A percentile compares a stretch with the other conserved stretches of the same genome.
Conservation (phyloP, 2,797 vertebrate genomes). For the Scarus forsteni region DNA sequence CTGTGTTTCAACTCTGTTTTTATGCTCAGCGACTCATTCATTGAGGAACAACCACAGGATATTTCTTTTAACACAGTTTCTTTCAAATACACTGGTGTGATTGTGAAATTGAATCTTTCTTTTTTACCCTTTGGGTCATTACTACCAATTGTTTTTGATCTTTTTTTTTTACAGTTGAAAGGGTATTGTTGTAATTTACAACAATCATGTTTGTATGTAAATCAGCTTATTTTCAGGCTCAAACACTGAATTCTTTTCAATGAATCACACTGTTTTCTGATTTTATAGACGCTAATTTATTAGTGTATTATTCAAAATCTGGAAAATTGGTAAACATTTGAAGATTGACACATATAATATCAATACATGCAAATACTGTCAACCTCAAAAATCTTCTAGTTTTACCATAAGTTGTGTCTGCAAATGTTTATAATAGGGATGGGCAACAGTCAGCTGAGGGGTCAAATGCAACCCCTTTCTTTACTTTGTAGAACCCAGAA, state of each 20-base stretch:
- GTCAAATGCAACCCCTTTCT: too few species aligned
- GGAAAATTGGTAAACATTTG: too few species aligned
- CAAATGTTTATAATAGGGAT: too few species aligned
- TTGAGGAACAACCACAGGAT: conserved; percentile 25
- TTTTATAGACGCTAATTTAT: too few species aligned
- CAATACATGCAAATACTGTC: too few species aligned
- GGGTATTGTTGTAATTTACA: not conserved
- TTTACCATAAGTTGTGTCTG: too few species aligned
- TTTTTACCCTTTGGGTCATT: conserved; percentile 13
- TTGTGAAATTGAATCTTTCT: not conserved
- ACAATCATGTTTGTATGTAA: not conserved
- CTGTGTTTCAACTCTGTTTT: conserved; percentile 62
- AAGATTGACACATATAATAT: too few species aligned
- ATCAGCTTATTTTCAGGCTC: not conserved
- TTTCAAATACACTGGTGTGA: not conserved
- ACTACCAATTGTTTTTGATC: not conserved
- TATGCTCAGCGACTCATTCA: conserved; percentile 24
- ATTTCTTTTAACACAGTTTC: conserved; percentile 5
- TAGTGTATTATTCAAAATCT: too few species aligned
- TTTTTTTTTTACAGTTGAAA: not conserved
- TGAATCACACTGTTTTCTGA: too few species aligned
- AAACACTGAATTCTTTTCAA: not conserved
- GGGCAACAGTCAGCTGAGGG: too few species aligned
- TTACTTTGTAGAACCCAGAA: too few species aligned
- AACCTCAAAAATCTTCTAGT: too few species aligned